Base-by-base conservation (phyloP, 2,113 vertebrate genomes). In the Corythaixoides concolor region DNA sequence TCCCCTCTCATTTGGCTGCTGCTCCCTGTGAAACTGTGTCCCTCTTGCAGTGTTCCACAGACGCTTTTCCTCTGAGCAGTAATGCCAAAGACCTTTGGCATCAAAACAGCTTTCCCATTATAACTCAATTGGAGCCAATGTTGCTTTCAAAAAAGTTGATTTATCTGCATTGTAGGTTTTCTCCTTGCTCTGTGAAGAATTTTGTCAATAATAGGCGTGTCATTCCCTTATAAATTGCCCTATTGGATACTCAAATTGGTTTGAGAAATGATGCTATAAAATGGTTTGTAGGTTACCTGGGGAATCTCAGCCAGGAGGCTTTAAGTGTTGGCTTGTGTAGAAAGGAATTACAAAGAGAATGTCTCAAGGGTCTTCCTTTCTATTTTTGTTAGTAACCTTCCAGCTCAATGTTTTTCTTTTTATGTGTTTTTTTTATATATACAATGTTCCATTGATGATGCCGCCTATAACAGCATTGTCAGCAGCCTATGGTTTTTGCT, bases 351-450 rank as follows among this genome's bases (percentile, higher is more conserved):
- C 50, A 64, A 72, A 79, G 37, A 45, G 8, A 32, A 52, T 24
- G 81, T 87, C 83, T 81, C n/a, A 0, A 76, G 73, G 37, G 41
- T 93, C 50, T 86, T 64, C 64, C 39, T 82, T 95, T 93, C 58
- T 89, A 1, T 85, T 94, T 88, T 72, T 79, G 26, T 95, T 59
- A 90, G 59, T 82, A 87, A 76, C 39, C n/a, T 94, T 96, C n/a
- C 68, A 90, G 68, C 28, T 88, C 59, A 20, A 1, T 85, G 49
- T 70, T 85, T 84, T 80, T 47, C 37, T 72, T 68, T 55, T 62
- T 27, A 6, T 68, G 8, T 78, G 19, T 63, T 16, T 49, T 64
- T 23, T 77, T 20, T n/a, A 5, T 20, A 32, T 37, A 1, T 60
- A 26, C 24, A 16, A 47, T 9, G 43, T 82, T 62, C 56, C 53